Base-by-base conservation (phyloP, 2,113 vertebrate genomes). In the Myrmecobius fasciatus region DNA sequence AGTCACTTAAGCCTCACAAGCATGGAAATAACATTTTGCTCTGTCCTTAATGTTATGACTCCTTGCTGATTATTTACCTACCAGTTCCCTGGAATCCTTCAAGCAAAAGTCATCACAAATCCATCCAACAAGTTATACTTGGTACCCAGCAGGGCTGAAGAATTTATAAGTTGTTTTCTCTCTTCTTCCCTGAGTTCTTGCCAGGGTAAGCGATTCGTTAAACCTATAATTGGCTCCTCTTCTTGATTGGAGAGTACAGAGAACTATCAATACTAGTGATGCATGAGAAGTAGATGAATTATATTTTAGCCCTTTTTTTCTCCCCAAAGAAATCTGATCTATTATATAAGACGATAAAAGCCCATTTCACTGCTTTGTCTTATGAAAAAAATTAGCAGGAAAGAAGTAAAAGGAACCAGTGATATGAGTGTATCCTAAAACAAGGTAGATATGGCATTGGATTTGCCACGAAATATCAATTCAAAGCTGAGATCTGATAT, bases 31-130 rank as follows among this genome's bases (percentile, higher is more conserved):
- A 95, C 54, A 91, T 94, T 93, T 89, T 96, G 43, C 94, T 95
- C 83, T 94, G 92, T 88, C 91, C 75, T 96, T 3, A 12, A 67
- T 60, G 48, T 95, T 94, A 93, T 54, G 89, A 94, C 92, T 96
- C 92, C 83, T 95, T 91, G 52, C 89, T 90, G 52, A 54, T 48
- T 96, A 95, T 92, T 96, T 95, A 95, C 91, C 93, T 96, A 95
- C 52, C 22, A 95, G 89, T 60, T 67, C 51, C 54, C 94, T 95
- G 96, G 94, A 96, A 94, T 22, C 22, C 46, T 94, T 92, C 56
- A 75, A 89, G 89, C 60, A 60, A 88, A 93, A 96, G 93, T 92
- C 89, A 52, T 90, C 47, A 75, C 25, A 52, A 89, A 94, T 83
- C 91, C 94, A 95, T 83, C 36, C 92, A 96, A 92, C 60, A 53